These are phyloP conservation scores for Chrysolina oricalcia DNA, from an alignment of 2,888 invertebrate species.

Conservation along the genomic window DNA sequence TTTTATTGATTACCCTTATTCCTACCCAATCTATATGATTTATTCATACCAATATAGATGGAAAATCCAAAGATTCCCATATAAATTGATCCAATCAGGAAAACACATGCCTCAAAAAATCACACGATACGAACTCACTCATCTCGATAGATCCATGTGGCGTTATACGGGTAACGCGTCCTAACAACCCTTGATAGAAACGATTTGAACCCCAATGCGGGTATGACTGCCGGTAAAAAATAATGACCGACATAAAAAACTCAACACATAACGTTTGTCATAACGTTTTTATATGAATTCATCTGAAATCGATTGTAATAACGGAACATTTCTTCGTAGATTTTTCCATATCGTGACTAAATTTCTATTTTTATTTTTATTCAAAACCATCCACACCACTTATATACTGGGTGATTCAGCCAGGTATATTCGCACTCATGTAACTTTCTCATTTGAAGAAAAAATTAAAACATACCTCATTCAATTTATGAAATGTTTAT, in stretches of 20 bases:
- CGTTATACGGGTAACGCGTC: constrained; percentile 59
- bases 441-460: too few species aligned
- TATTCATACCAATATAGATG: neutral
- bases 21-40: neutral
- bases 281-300: neutral
- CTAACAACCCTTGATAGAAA: constrained; percentile 52
- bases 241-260: too few species aligned
- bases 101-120: constrained; percentile 24
- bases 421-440: too few species aligned
- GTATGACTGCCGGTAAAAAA: constrained; percentile 42
- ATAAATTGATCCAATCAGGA: constrained; percentile 2
- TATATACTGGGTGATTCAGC: too few species aligned
- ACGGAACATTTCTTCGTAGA: neutral
- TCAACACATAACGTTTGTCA: too few species aligned
- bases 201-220: constrained; percentile 54
- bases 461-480: too few species aligned
- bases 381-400: too few species aligned
- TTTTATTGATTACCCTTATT: too few species aligned
- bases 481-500: too few species aligned
- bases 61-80: constrained; percentile 22
- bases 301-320: neutral
- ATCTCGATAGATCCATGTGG: constrained; percentile 52
- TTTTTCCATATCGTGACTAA: neutral
- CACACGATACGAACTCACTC: constrained; percentile 10
- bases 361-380: too few species aligned